These are phyloP conservation scores for Rhinoderma darwinii DNA, from an alignment of 2,113 vertebrate genomes.

Conservation along the genomic window DNA sequence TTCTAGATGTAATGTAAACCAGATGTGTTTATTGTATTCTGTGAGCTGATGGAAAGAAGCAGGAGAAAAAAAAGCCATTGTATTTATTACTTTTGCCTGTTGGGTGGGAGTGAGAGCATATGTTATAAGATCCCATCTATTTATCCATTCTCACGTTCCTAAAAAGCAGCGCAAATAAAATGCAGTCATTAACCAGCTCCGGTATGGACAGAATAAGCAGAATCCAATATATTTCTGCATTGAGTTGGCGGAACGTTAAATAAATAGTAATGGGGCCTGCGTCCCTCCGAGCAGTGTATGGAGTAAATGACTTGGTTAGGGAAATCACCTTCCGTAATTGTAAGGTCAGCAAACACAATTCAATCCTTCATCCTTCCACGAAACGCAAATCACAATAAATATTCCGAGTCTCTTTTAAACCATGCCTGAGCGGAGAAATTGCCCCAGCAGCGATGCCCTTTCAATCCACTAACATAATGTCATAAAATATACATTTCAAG, in stretches of 20 bases:
- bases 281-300: slow-evolving; percentile 22
- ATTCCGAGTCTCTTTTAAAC: slow-evolving; percentile 77
- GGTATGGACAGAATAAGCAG: not conserved
- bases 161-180: slow-evolving; percentile 32
- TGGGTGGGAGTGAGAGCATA: slow-evolving; percentile 39
- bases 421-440: slow-evolving; percentile 81
- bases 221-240: not conserved
- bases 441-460: slow-evolving; percentile 81
- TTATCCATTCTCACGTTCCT: slow-evolving; percentile 46
- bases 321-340: slow-evolving; percentile 68
- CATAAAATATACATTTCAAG: slow-evolving; percentile 87
- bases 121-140: slow-evolving; percentile 37
- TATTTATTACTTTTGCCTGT: slow-evolving; percentile 38
- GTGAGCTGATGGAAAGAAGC: slow-evolving; percentile 31
- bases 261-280: slow-evolving; percentile 41
- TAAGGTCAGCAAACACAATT: slow-evolving; percentile 83
- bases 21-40: slow-evolving; percentile 42
- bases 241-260: not conserved
- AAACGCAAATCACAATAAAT: slow-evolving; percentile 81
- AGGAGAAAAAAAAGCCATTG: slow-evolving; percentile 54
- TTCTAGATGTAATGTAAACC: slow-evolving; percentile 30
- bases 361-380: slow-evolving; percentile 81
- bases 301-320: slow-evolving; percentile 41
- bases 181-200: slow-evolving; percentile 33
- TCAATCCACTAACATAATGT: slow-evolving; percentile 87